Evolutionary conservation across 2,113 vertebrate species (phyloP), one percentile per base, ranked within the genome.

Genomic region (Anarrhichthys ocellatus): DNA sequence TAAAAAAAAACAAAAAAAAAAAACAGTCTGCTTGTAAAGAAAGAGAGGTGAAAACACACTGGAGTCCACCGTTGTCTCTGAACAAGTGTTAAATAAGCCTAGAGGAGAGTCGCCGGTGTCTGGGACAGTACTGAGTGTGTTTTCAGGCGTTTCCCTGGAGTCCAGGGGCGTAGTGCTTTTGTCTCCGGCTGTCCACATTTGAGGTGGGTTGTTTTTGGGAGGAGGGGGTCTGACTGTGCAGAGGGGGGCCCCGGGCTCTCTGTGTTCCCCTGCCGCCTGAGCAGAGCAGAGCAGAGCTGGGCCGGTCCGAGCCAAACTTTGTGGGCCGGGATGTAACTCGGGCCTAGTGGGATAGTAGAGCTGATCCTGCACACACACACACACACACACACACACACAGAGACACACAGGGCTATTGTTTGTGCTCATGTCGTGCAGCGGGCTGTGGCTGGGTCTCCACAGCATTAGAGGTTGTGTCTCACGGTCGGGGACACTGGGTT

Each of bases 401-500:
- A 48, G 9, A 65, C 27, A 78, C 83, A 88, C 83, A 76, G 81
- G 85, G 46, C 89, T 86, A 86, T 88, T 92, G 90, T 92, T 76
- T 83, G 62, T 75, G 79, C 66, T 84, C 78, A 80, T 87, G 87
- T 85, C 32, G 54, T 87, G 76, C 85, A 22, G 87, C 76, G 76
- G 78, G 82, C 72, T 72, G 46, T 38, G 73, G 18, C 56, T 73
- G 83, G 65, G 58, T 72, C 77, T 80, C 76, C 40, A 48, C 38
- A n/a, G 84, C 56, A 29, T 54, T 29, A 40, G 22, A 52, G 32
- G 18, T 81, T 50, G 79, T 86, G 76, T 82, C 84, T 88, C 79
- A 14, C 0, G 3, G 13, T 74, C 10, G n/a, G 63, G 69, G 72
- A 81, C 79, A 76, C 48, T 73, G 70, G 24, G 15, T 87, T 85